phyloP scores from a whole-genome alignment of 92 coral and sea anemone species.

The Metridium senile region DNA sequence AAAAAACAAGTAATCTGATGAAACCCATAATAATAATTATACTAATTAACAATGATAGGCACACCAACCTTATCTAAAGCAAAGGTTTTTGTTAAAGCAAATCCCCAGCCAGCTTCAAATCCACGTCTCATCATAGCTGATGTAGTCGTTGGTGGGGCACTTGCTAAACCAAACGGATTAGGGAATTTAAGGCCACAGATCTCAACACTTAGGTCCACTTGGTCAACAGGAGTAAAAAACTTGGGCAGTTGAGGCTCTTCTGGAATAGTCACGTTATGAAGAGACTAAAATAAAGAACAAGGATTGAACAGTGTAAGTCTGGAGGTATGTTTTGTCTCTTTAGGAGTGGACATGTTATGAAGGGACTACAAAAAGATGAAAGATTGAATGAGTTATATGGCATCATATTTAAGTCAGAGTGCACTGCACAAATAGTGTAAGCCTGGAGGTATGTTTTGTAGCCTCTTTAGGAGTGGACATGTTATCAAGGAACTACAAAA shows the following conservation, averaged over 20 bases:
- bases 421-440: neutral
- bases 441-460: neutral
- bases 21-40: no score
- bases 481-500: neutral
- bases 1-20: no score
- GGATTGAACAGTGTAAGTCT: neutral
- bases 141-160: constrained; percentile 97
- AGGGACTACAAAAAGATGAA: neutral
- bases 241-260: constrained; percentile 73
- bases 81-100: constrained; percentile 93
- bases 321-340: no score
- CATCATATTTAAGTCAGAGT: no score
- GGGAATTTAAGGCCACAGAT: constrained; percentile 89
- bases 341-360: no score
- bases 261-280: constrained; percentile 66
- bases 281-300: constrained; percentile 48
- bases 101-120: constrained; percentile 98
- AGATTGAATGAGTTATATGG: no score
- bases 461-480: no score
- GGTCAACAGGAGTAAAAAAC: constrained; percentile 88
- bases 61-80: constrained; percentile 91
- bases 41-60: no score
- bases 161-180: constrained; percentile 95
- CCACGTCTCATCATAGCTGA: constrained; percentile 99
- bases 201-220: constrained; percentile 90